Percentiles rank a stretch among this genome's conserved stretches.
Conservation (phyloP, 2,888 invertebrate genomes). For the Chironomus riparius region DNA sequence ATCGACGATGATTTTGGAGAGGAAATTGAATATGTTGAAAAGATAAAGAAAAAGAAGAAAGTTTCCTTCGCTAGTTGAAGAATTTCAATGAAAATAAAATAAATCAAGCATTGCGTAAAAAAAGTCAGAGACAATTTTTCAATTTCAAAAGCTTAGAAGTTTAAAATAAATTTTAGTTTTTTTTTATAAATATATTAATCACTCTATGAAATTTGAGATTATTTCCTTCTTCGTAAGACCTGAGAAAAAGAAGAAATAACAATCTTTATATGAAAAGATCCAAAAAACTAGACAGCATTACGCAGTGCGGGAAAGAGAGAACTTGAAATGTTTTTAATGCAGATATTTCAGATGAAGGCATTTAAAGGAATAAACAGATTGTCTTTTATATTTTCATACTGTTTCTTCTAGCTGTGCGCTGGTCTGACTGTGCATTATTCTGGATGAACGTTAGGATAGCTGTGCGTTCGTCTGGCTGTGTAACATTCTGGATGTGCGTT, state of each 20-base stretch:
- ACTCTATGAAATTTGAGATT: conserved; percentile 14
- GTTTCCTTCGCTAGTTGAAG: no score
- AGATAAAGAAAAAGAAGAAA: background rate
- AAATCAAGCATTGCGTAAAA: background rate
- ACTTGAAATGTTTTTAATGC: no score
- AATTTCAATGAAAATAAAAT: background rate
- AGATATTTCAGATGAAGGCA: no score
- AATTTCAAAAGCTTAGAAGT: background rate
- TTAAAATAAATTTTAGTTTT: background rate
- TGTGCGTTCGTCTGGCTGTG: no score
- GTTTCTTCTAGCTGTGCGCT: background rate
- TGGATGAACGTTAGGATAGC: no score
- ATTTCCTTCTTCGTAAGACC: background rate
- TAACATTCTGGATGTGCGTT: background rate
- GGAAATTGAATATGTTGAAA: background rate
- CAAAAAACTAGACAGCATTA: no score
- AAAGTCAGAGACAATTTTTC: background rate
- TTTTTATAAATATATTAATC: conserved; percentile 1
- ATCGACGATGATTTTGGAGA: background rate
- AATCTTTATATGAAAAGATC: no score
- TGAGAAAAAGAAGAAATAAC: no score
- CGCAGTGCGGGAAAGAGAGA: no score
- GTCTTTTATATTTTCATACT: no score
- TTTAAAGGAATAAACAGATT: no score
- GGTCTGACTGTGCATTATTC: no score